Percentiles rank a stretch among this genome's conserved stretches.
These are phyloP conservation scores for Phragmatobia fuliginosa DNA, from an alignment of 2,888 invertebrate species.

Conservation along the genomic window DNA sequence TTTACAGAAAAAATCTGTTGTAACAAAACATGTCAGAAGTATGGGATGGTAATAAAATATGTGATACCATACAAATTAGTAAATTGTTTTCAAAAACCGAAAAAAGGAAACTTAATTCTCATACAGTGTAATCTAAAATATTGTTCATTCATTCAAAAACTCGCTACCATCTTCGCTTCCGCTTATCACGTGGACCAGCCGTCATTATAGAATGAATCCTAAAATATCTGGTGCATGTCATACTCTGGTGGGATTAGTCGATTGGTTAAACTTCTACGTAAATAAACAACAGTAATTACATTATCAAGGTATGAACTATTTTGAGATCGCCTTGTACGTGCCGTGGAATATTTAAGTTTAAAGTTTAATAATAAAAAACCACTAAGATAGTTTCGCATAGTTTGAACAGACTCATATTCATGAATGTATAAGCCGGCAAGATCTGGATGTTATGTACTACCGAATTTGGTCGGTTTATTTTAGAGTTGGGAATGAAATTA, in stretches of 20 bases:
- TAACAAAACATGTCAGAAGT: not conserved
- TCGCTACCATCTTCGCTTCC: constrained; percentile 19
- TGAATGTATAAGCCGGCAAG: not conserved
- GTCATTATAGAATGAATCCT: constrained; percentile 45
- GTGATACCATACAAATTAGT: not conserved
- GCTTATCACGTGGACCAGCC: constrained; percentile 19
- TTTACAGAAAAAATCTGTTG: no score
- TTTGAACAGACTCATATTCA: no score
- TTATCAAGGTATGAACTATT: constrained; percentile 38
- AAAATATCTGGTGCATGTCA: constrained; percentile 57
- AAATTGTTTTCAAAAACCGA: no score
- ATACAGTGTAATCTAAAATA: not conserved
- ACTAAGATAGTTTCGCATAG: not conserved
- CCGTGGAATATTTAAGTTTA: not conserved
- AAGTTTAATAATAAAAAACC: not conserved
- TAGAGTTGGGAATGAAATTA: not conserved
- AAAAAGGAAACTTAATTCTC: no score
- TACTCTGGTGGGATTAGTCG: constrained; percentile 42
- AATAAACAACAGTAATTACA: constrained; percentile 49
- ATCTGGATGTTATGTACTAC: not conserved
- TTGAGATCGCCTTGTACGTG: constrained; percentile 9
- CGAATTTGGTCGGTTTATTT: not conserved
- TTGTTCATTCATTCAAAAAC: not conserved
- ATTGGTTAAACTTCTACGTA: constrained; percentile 41
- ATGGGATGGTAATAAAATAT: no score